Evolutionary conservation across 2,113 vertebrate species (phyloP).

Genomic region (Hypocryptadius cinnamomeus): DNA sequence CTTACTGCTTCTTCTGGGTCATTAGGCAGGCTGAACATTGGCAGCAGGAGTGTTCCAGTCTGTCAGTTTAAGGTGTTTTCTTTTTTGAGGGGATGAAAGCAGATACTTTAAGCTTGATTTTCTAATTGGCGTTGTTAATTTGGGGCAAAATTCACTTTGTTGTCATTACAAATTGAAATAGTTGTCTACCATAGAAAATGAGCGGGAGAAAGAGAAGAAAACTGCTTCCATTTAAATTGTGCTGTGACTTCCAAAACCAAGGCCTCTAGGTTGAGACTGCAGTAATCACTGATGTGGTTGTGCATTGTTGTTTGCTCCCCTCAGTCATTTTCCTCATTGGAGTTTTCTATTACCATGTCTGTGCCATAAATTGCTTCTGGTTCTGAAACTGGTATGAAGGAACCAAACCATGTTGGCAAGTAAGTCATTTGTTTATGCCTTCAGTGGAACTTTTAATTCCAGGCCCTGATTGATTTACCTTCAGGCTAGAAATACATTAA

Average conservation of each 20-base stretch:
- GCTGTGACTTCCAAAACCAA: background rate
- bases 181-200: background rate
- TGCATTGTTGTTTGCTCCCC: background rate
- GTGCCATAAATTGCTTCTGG: background rate
- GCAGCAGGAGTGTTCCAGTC: background rate
- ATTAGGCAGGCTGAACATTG: background rate
- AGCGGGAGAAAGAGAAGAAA: background rate
- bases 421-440: background rate
- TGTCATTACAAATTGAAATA: background rate
- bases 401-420: background rate
- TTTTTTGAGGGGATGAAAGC: background rate
- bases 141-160: background rate
- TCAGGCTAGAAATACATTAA: conserved; percentile 9
- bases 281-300: background rate
- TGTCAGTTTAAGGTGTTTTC: background rate
- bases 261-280: background rate
- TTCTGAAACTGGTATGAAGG: background rate
- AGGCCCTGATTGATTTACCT: conserved; percentile 12
- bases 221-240: background rate
- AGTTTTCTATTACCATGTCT: background rate
- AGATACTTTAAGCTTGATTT: background rate
- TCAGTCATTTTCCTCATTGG: background rate
- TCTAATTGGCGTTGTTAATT: background rate
- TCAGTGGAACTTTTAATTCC: conserved; percentile 15
- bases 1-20: background rate